Base-by-base conservation (phyloP, 2,797 vertebrate species). In the Notolepis coatsorum region DNA sequence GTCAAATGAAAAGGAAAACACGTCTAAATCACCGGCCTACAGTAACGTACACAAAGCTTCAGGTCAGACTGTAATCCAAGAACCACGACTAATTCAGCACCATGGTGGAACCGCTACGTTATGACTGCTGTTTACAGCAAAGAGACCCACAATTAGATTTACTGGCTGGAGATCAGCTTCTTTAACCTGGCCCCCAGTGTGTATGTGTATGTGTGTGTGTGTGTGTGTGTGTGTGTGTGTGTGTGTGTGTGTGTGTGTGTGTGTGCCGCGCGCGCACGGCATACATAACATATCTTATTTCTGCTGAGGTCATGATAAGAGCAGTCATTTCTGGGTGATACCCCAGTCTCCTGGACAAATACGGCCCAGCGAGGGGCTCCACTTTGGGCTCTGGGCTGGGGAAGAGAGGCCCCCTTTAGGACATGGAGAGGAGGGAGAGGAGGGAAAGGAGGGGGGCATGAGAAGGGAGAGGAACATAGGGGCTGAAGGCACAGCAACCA, bases 261-360 rank as follows among this genome's bases (percentile, higher is more conserved):
- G n/a, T n/a, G n/a, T n/a, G n/a, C n/a, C n/a, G n/a, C n/a, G n/a
- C n/a, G n/a, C n/a, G n/a, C n/a, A n/a, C n/a, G n/a, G n/a, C n/a
- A n/a, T n/a, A n/a, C n/a, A n/a, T n/a, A n/a, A n/a, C n/a, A n/a
- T n/a, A 56, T 66, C 53, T 59, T 48, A 47, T 61, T 63, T 46
- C 20, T 38, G 64, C 6, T 17, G 49, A 54, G 33, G 67, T 62
- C 63, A 65, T 61, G 58, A 72, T 59, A 79, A 69, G 43, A 25
- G 43, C 51, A 28, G 47, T 53, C 35, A 31, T 46, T 51, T 25
- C 15, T 31, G 31, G 39, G 50, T 43, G 61, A 71, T 66, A 37
- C 47, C 65, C 57, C 39, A 43, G 30, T 38, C 51, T 7, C 31
- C 31, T 39, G 48, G 48, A 72, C 46, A 63, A 77, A 61, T 50